A percentile compares a stretch with the other conserved stretches of the same genome.
phyloP scores from a whole-genome alignment of 2,797 vertebrate genomes.

The Myiotriccus ornatus region DNA sequence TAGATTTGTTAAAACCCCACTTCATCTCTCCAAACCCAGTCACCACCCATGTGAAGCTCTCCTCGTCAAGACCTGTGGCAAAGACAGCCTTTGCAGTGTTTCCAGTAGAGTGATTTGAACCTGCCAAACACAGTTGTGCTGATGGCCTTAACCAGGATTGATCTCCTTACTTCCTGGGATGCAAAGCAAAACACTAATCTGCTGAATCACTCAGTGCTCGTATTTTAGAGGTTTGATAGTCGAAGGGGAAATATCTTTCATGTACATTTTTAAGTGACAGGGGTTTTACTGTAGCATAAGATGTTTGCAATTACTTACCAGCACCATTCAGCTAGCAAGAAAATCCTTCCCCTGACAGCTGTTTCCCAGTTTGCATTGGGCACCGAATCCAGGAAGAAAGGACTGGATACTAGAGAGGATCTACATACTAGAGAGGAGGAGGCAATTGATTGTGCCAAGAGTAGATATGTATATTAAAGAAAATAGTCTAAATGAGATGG shows the following conservation, averaged over 20 bases:
- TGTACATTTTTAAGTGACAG: neutral
- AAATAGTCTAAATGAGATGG: neutral
- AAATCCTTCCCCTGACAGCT: conserved; percentile 21
- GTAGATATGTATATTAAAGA: neutral
- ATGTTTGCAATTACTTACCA: conserved; percentile 22
- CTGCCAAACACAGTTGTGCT: conserved; percentile 51
- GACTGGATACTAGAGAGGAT: neutral
- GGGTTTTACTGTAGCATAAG: neutral
- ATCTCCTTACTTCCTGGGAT: conserved; percentile 42
- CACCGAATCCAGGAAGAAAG: neutral
- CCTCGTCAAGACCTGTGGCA: neutral
- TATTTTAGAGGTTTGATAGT: neutral
- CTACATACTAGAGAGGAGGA: neutral
- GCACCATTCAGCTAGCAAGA: neutral
- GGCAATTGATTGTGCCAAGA: neutral
- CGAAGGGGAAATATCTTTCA: neutral
- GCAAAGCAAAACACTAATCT: neutral
- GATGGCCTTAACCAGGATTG: conserved; percentile 41
- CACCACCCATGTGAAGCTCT: neutral
- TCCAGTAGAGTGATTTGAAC: neutral
- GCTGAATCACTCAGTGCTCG: neutral
- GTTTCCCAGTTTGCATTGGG: neutral
- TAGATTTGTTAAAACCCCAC: neutral
- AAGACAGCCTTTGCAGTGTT: neutral
- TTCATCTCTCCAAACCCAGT: neutral